These are phyloP conservation scores for Scomber scombrus DNA, from an alignment of 2,113 vertebrate genomes.

Conservation along the genomic window DNA sequence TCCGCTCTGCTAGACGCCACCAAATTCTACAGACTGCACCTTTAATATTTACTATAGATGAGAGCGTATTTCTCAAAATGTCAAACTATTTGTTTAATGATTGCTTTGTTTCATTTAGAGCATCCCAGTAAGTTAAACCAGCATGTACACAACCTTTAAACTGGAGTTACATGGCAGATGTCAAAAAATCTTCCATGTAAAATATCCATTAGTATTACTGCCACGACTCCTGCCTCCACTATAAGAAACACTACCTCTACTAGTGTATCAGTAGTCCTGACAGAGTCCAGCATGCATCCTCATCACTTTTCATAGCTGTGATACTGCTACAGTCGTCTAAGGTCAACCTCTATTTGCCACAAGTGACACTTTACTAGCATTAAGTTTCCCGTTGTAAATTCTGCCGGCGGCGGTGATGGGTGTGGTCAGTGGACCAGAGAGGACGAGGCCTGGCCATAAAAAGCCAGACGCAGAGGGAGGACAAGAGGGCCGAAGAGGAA, in stretches of 20 bases:
- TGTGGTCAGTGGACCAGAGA: conserved; percentile 23
- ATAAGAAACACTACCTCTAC: neutral
- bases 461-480: conserved; percentile 3
- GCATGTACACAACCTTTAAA: neutral
- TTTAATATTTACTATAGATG: too few relatives aligned
- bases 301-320: conserved; percentile 20
- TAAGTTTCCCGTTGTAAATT: conserved; percentile 12
- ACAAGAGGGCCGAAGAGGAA: conserved; percentile 30
- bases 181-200: neutral
- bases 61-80: neutral
- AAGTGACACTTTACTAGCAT: conserved; percentile 30
- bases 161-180: neutral
- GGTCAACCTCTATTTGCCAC: conserved; percentile 21
- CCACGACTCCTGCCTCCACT: neutral
- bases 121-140: neutral
- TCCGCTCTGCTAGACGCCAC: too few relatives aligned
- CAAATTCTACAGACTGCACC: too few relatives aligned
- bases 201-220: neutral
- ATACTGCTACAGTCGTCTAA: conserved; percentile 18
- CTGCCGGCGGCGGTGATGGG: conserved; percentile 9
- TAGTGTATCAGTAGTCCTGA: neutral
- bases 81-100: neutral
- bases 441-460: conserved; percentile 3
- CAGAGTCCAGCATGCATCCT: neutral
- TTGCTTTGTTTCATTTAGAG: neutral